These are phyloP conservation scores for Melieria picta DNA, from an alignment of 2,888 invertebrate genomes.

Conservation along the genomic window DNA sequence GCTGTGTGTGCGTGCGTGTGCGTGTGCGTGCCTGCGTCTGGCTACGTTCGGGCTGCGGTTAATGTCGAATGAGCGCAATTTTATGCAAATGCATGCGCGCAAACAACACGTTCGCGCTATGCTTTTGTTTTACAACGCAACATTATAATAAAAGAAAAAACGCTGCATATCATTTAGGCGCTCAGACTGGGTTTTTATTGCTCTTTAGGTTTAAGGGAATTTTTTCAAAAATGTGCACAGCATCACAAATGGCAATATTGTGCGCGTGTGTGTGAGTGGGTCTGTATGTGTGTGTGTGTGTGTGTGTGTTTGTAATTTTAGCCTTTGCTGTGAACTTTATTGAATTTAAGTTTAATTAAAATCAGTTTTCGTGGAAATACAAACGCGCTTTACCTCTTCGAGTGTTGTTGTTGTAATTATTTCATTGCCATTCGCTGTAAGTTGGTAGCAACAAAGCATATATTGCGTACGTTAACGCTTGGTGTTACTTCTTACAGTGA, in stretches of 20 bases:
- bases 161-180: too few relatives aligned
- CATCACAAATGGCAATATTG: too few relatives aligned
- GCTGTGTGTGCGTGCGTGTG: not conserved
- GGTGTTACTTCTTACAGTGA: constrained; percentile 99
- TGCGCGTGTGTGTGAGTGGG: too few relatives aligned
- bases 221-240: too few relatives aligned
- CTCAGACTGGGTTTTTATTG: too few relatives aligned
- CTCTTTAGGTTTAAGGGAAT: too few relatives aligned
- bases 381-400: not conserved
- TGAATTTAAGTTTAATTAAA: not conserved
- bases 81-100: constrained; percentile 23
- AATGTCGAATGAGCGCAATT: not conserved
- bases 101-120: not conserved
- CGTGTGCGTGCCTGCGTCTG: not conserved
- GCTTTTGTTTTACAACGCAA: too few relatives aligned
- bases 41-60: too few relatives aligned
- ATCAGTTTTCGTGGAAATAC: not conserved
- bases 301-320: too few relatives aligned
- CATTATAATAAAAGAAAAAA: too few relatives aligned
- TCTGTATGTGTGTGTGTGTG: too few relatives aligned
- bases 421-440: constrained; percentile 81
- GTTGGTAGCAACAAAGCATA: constrained; percentile 87
- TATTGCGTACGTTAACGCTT: constrained; percentile 74
- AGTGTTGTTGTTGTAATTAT: not conserved
- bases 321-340: too few relatives aligned